Percentiles rank a stretch among this genome's conserved stretches.
phyloP scores from a whole-genome alignment of 2,113 vertebrate genomes.

The Taurulus bubalis region DNA sequence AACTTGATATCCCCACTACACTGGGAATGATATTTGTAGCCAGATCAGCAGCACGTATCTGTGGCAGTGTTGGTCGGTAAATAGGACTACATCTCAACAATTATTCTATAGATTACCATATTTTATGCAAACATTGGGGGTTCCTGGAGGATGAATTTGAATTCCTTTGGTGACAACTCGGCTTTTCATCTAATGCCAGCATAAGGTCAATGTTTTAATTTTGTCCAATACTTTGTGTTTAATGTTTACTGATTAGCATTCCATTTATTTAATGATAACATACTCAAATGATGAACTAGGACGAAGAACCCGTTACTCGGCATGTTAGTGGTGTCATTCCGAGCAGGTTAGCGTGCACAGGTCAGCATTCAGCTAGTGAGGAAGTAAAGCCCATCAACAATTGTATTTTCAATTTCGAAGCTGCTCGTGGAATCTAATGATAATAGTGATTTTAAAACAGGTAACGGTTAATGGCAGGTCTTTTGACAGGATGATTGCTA shows the following conservation, averaged over 20 bases:
- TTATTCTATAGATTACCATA: not conserved
- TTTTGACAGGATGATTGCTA: not conserved
- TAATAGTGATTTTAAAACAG: no score
- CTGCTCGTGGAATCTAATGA: not conserved
- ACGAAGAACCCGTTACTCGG: no score
- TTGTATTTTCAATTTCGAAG: not conserved
- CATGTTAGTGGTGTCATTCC: no score
- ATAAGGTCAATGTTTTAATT: not conserved
- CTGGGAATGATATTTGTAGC: not conserved
- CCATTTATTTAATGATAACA: not conserved
- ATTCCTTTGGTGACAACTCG: not conserved
- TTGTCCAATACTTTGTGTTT: not conserved
- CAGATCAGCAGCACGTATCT: not conserved
- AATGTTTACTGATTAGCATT: not conserved
- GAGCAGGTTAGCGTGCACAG: not conserved
- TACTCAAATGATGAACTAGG: not conserved
- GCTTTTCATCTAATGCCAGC: not conserved
- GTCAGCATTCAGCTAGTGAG: not conserved
- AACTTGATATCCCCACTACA: not conserved
- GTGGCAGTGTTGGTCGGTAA: not conserved
- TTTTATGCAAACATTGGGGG: not conserved
- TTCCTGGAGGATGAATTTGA: not conserved
- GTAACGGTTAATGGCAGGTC: not conserved
- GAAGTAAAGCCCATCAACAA: not conserved
- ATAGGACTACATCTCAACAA: no score